Evolutionary conservation across 2,113 vertebrate genomes (phyloP).

Genomic region (Argyrosomus japonicus): DNA sequence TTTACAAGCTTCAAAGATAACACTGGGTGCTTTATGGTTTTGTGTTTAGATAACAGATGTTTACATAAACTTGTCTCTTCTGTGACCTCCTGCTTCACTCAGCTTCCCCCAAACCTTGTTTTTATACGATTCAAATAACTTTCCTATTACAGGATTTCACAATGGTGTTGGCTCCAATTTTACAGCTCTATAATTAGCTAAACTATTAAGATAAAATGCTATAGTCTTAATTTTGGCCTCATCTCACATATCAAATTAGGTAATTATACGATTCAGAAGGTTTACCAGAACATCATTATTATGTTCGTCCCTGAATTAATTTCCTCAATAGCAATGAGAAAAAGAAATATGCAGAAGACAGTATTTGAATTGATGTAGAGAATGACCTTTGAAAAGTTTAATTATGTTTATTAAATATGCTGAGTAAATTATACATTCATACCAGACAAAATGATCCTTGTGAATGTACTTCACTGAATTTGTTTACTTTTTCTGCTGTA

Average conservation of each 20-base stretch:
- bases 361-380: background rate
- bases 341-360: background rate
- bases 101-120: background rate
- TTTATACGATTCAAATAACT: background rate
- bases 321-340: background rate
- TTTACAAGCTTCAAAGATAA: constrained; percentile 20
- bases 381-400: background rate
- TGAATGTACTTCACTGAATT: background rate
- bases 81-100: background rate
- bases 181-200: background rate
- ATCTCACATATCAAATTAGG: too few relatives aligned
- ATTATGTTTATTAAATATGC: background rate
- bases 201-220: too few relatives aligned
- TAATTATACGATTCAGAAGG: background rate
- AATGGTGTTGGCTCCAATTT: background rate
- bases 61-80: background rate
- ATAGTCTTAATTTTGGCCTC: too few relatives aligned
- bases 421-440: background rate
- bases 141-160: background rate
- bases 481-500: background rate
- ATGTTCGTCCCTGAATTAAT: background rate
- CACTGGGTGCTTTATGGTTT: background rate
- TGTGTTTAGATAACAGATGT: constrained; percentile 16
- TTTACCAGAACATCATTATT: background rate
- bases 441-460: background rate